Base-by-base conservation (phyloP, 1,140 invertebrate species). In the Papilio dardanus region DNA sequence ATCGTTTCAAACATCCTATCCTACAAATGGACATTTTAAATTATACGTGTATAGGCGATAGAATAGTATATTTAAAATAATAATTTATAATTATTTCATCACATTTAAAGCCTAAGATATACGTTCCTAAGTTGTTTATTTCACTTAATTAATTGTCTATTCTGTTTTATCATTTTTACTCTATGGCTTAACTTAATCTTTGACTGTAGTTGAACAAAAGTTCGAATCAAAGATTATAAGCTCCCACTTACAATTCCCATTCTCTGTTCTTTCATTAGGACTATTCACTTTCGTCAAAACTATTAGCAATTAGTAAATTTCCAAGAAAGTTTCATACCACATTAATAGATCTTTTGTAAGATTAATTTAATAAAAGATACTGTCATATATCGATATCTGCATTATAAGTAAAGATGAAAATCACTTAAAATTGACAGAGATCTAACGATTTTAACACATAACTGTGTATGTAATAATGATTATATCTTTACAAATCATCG, bases 321-420 rank as follows among this genome's bases (percentile, higher is more conserved):
- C 66, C 8, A 68, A 68, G 66, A 68, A 68, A 68, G 19, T 68
- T 68, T 68, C n/a, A 14, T 66, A n/a, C 19, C 2, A 37, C 50
- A 54, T 54, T 10, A 21, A 54, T 24, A 54, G 46, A 21, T 54
- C 19, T 21, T 54, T 46, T 1, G 6, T 6, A 54, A 21, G 46
- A 54, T 54, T n/a, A 50, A 50, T 50, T 50, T 54, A 24, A 54
- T 21, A 28, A 28, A 24, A 24, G 21, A 54, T 54, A 54, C 7
- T 12, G 42, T 46, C 40, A 16, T n/a, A 1, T 46, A 10, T 54
- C 21, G 10, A 28, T 54, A 54, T 24, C 50, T 24, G 1, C 8
- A 54, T 54, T 54, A 54, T 0, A 19, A 19, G 21, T 28, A 28
- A 54, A 54, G 14, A 54, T 54, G 4, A 54, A 24, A 54, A 54